These are phyloP conservation scores for Myathropa florea DNA, from an alignment of 2,888 invertebrate species.

Conservation along the genomic window DNA sequence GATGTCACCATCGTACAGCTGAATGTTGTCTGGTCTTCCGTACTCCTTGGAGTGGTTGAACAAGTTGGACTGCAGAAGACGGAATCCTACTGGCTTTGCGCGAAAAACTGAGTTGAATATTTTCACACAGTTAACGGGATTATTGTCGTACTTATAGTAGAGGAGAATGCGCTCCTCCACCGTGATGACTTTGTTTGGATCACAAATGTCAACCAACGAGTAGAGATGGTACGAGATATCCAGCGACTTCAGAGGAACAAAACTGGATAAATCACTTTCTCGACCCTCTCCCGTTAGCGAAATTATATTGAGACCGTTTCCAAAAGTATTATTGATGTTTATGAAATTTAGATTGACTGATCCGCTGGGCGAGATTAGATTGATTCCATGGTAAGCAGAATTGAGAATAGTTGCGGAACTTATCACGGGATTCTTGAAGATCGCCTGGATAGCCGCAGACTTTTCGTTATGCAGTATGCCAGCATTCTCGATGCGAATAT, in stretches of 20 bases:
- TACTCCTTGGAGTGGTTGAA: slow-evolving; percentile 92
- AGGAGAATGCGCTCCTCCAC: slow-evolving; percentile 94
- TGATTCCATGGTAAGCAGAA: slow-evolving; percentile 95
- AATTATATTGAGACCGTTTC: slow-evolving; percentile 93
- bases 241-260: slow-evolving; percentile 90
- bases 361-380: slow-evolving; percentile 93
- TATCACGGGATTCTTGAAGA: slow-evolving; percentile 91
- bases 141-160: slow-evolving; percentile 98
- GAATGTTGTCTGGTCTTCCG: slow-evolving; percentile 91
- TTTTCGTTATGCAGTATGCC: slow-evolving; percentile 97
- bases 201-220: slow-evolving; percentile 97
- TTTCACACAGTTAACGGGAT: slow-evolving; percentile 98
- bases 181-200: slow-evolving; percentile 93
- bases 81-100: slow-evolving; percentile 93
- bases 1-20: slow-evolving; percentile 95
- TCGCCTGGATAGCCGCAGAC: slow-evolving; percentile 94
- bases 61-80: slow-evolving; percentile 94
- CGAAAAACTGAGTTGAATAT: slow-evolving; percentile 93
- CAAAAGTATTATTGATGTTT: slow-evolving; percentile 89
- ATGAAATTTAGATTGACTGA: slow-evolving; percentile 89
- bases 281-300: slow-evolving; percentile 96
- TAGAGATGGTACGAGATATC: slow-evolving; percentile 95
- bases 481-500: slow-evolving; percentile 93
- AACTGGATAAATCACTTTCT: slow-evolving; percentile 93
- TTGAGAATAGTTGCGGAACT: slow-evolving; percentile 91